These are phyloP conservation scores for Heterodera filipjevi DNA, from an alignment of 2,888 invertebrate species.

Conservation along the genomic window DNA sequence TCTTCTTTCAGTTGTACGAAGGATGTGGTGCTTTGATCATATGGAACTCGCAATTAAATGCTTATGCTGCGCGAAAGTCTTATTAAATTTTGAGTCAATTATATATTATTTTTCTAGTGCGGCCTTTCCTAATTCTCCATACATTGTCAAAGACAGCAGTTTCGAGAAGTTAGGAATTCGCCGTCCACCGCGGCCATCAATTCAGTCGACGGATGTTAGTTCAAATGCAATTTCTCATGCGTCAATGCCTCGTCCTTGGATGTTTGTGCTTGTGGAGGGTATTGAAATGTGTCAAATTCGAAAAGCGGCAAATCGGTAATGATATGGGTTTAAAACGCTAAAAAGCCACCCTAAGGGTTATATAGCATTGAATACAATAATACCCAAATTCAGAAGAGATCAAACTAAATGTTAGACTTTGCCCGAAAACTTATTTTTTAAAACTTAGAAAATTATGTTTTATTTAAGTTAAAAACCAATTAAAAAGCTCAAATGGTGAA, in stretches of 20 bases:
- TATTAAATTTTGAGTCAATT: neutral
- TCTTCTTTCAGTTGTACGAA: slow-evolving; percentile 46
- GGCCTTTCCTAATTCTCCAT: slow-evolving; percentile 41
- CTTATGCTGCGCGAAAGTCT: slow-evolving; percentile 59
- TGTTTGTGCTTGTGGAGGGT: slow-evolving; percentile 51
- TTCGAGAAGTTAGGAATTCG: slow-evolving; percentile 51
- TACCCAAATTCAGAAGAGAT: too few species aligned
- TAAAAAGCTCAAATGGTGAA: too few species aligned
- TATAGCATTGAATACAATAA: too few species aligned
- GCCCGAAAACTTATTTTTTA: too few species aligned
- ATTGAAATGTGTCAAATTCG: slow-evolving; percentile 61
- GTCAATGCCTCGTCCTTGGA: slow-evolving; percentile 50
- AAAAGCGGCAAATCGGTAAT: slow-evolving; percentile 60
- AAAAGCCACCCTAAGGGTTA: too few species aligned
- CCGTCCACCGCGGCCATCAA: slow-evolving; percentile 20
- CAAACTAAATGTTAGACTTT: too few species aligned
- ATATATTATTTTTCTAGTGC: slow-evolving; percentile 43
- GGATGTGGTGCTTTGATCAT: slow-evolving; percentile 58
- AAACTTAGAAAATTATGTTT: too few species aligned
- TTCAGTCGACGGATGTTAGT: slow-evolving; percentile 13
- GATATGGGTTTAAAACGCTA: too few species aligned
- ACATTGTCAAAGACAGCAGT: slow-evolving; percentile 60
- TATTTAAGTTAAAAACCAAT: too few species aligned
- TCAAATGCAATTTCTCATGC: neutral
- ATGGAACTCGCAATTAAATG: slow-evolving; percentile 55